Percentiles rank a stretch among this genome's conserved stretches.
Evolutionary conservation across 2,113 vertebrate genomes (phyloP).

Genomic region (Equus quagga): DNA sequence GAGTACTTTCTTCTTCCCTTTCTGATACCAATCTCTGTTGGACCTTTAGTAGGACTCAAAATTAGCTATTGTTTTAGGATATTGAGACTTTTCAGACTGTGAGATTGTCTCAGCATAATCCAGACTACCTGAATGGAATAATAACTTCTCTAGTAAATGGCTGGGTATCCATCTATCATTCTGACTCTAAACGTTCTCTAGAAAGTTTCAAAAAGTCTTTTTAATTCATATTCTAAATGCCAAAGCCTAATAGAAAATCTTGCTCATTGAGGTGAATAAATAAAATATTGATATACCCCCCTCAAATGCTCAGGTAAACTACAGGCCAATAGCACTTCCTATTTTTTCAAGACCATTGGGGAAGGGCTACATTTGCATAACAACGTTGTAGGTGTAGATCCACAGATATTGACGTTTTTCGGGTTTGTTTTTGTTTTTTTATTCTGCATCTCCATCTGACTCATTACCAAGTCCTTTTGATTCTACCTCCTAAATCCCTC

Average conservation of each 20-base stretch:
- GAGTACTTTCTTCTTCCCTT: neutral
- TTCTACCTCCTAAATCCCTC: too few relatives aligned
- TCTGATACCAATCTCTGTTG: neutral
- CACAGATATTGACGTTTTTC: neutral
- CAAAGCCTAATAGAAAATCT: neutral
- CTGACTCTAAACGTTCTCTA: neutral
- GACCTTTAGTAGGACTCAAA: neutral
- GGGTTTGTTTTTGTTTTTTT: too few relatives aligned
- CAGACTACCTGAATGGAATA: neutral
- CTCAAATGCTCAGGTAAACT: constrained; percentile 10
- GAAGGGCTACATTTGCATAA: neutral
- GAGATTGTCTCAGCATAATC: neutral
- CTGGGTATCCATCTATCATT: neutral
- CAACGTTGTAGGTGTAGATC: neutral
- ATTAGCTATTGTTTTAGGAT: neutral
- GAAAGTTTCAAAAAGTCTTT: constrained; percentile 18
- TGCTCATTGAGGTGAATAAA: neutral
- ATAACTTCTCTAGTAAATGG: neutral
- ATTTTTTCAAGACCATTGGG: neutral
- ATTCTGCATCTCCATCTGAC: too few relatives aligned
- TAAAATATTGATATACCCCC: neutral
- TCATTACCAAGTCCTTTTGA: too few relatives aligned
- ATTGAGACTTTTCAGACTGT: neutral
- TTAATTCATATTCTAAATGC: neutral
- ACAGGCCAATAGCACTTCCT: neutral